Conservation (phyloP, 2,888 invertebrate genomes). For the Ophion costatus region DNA sequence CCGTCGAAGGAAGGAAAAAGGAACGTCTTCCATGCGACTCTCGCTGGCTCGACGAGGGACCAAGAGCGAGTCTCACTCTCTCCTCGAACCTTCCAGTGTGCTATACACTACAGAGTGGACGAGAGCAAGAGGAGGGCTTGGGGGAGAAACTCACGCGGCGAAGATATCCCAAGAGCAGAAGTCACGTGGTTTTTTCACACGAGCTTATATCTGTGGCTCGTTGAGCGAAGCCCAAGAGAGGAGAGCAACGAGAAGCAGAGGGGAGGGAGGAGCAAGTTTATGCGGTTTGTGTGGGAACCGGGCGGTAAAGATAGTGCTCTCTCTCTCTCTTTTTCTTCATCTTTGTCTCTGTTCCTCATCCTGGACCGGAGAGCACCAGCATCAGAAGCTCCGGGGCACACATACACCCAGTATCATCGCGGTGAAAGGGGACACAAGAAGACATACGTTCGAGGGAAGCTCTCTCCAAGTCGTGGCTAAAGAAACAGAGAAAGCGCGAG, state of each 20-base stretch:
- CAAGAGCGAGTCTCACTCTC: slow-evolving; percentile 43
- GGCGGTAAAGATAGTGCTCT: slow-evolving; percentile 50
- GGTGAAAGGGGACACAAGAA: slow-evolving; percentile 51
- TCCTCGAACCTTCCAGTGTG: slow-evolving; percentile 51
- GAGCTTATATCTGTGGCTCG: slow-evolving; percentile 43
- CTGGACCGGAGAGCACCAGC: slow-evolving; percentile 34
- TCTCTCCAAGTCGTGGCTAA: slow-evolving; percentile 43
- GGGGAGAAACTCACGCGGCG: slow-evolving; percentile 35
- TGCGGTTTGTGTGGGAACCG: slow-evolving; percentile 61
- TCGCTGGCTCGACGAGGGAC: slow-evolving; percentile 55
- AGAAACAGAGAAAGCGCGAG: slow-evolving; percentile 20
- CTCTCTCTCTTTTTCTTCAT: slow-evolving; percentile 6
- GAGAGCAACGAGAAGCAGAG: slow-evolving; percentile 27
- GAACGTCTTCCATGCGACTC: slow-evolving; percentile 59
- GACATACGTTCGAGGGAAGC: slow-evolving; percentile 47
- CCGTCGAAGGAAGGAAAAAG: slow-evolving; percentile 54
- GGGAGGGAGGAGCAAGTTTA: slow-evolving; percentile 52
- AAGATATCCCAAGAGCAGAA: slow-evolving; percentile 63
- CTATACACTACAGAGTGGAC: slow-evolving; percentile 5
- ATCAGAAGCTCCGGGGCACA: slow-evolving; percentile 52
- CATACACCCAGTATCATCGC: slow-evolving; percentile 28
- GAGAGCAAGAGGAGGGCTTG: slow-evolving; percentile 12
- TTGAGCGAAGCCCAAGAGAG: slow-evolving; percentile 43
- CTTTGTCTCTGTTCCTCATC: neutral
- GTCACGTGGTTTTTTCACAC: slow-evolving; percentile 66